Base-by-base conservation (phyloP, 2,113 vertebrate genomes). In the Irena cyanogastra region DNA sequence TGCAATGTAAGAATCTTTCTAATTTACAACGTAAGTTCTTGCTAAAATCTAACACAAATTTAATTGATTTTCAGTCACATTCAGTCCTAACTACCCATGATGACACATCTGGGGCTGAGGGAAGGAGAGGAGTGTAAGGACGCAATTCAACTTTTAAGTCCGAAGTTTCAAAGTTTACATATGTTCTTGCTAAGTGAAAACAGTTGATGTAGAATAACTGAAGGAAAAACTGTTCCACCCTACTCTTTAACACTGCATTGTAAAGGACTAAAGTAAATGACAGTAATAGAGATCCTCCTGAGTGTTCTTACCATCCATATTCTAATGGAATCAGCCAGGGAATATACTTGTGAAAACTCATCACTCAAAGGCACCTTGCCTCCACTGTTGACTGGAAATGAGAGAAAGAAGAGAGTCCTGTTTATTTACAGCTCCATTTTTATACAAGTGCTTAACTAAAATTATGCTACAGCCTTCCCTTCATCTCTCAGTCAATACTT, bases 251-350 rank as follows among this genome's bases (percentile, higher is more conserved):
- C 35, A 79, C 2, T 16, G n/a, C 30, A 76, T 4, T 42, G 30
- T 20, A 61, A 72, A 80, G 44, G 14, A 83, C 8, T 26, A 21
- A 91, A 57, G 50, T 45, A 86, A 90, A 87, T 27, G 7, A 70
- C 21, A 93, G 80, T 11, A 92, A 84, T 0, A 85, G 54, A 83
- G 31, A 94, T 1, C 72, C 76, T 45, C 52, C 69, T 75, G 65
- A 72, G 77, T 30, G 92, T 74, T 95, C 99, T 98, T 97, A 99
- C 99, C 99, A 99, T 99, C 99, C 99, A 99, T 77, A 99, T 99
- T 97, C 99, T 98, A 97, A 99, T 99, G 72, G 99, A 97, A 97
- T 99, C 99, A 35, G 99, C 99, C 92, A 99, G 94, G 26, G 98
- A 92, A 95, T 99, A 99, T 5, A 99, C 98, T 94, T 99, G 98